These are phyloP conservation scores for Brachycybe producta DNA, from an alignment of 2,888 invertebrate genomes.

Conservation along the genomic window DNA sequence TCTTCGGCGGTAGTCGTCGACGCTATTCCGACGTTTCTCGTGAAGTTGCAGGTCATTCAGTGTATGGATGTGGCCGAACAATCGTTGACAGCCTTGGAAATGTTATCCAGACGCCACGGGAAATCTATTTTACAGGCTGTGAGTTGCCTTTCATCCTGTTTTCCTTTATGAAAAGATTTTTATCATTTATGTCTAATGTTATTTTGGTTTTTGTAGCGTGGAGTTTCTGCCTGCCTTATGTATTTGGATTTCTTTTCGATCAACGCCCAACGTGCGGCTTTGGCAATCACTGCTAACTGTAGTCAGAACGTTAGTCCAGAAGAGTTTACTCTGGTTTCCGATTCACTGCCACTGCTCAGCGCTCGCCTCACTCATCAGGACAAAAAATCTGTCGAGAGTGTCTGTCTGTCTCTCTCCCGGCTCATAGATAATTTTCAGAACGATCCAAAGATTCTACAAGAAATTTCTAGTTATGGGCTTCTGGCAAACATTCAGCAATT, in stretches of 20 bases:
- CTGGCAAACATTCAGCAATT: constrained; percentile 86
- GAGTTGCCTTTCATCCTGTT: constrained; percentile 29
- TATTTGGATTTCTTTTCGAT: constrained; percentile 98
- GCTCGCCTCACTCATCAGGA: constrained; percentile 52
- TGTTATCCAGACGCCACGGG: constrained; percentile 89
- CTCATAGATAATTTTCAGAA: constrained; percentile 92
- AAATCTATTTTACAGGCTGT: constrained; percentile 90
- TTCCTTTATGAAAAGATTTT: background rate
- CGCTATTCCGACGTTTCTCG: constrained; percentile 91
- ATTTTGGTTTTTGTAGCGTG: constrained; percentile 50
- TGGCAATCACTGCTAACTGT: constrained; percentile 95
- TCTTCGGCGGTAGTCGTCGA: constrained; percentile 92
- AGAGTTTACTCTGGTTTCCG: constrained; percentile 84
- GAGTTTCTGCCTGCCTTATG: constrained; percentile 88
- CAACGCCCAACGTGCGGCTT: constrained; percentile 89
- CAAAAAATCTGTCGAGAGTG: constrained; percentile 95
- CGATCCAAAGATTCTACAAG: constrained; percentile 76
- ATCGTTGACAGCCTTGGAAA: constrained; percentile 90
- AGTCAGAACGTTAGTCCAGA: constrained; percentile 85
- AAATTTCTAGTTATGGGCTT: constrained; percentile 83
- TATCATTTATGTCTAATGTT: background rate
- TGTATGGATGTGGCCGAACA: constrained; percentile 99
- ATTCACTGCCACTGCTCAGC: constrained; percentile 73
- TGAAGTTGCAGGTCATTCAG: constrained; percentile 93
- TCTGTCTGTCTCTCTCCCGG: constrained; percentile 89